Percentiles rank a stretch among this genome's conserved stretches.
phyloP scores from a whole-genome alignment of 2,113 vertebrate species.

The Plotosus lineatus region DNA sequence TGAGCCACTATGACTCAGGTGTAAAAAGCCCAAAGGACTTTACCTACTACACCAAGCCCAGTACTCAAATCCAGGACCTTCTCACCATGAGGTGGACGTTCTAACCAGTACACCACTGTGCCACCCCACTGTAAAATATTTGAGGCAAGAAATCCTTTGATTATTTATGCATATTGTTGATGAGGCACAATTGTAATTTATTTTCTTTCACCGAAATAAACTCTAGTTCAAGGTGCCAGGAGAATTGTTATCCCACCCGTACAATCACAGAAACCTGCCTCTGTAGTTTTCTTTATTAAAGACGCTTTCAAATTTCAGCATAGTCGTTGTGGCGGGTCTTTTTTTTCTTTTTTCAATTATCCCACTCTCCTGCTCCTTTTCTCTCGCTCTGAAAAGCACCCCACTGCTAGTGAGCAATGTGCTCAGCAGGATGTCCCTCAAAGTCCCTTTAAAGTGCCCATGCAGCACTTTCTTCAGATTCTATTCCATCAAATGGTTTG shows the following conservation, averaged over 20 bases:
- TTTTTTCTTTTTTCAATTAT: background rate
- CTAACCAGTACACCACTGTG: no score
- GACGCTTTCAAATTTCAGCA: constrained; percentile 15
- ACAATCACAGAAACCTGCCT: background rate
- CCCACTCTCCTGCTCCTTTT: background rate
- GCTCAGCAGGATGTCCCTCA: constrained; percentile 46
- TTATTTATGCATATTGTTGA: background rate
- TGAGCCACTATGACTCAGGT: no score
- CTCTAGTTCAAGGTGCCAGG: background rate
- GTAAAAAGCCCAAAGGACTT: no score
- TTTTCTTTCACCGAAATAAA: background rate
- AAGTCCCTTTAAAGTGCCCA: constrained; percentile 46
- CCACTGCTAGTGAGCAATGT: constrained; percentile 45
- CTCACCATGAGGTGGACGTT: no score
- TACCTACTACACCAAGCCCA: no score
- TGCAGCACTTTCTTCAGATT: constrained; percentile 29
- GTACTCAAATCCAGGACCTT: no score
- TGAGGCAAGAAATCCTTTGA: background rate
- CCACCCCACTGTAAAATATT: constrained; percentile 8
- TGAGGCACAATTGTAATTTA: background rate
- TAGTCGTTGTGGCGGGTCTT: constrained; percentile 10
- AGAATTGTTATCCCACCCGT: background rate
- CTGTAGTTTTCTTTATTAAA: background rate
- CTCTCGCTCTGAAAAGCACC: constrained; percentile 7
- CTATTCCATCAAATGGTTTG: constrained; percentile 39